These are phyloP conservation scores for Amazona guildingii DNA, from an alignment of 2,113 vertebrate species.

Conservation along the genomic window DNA sequence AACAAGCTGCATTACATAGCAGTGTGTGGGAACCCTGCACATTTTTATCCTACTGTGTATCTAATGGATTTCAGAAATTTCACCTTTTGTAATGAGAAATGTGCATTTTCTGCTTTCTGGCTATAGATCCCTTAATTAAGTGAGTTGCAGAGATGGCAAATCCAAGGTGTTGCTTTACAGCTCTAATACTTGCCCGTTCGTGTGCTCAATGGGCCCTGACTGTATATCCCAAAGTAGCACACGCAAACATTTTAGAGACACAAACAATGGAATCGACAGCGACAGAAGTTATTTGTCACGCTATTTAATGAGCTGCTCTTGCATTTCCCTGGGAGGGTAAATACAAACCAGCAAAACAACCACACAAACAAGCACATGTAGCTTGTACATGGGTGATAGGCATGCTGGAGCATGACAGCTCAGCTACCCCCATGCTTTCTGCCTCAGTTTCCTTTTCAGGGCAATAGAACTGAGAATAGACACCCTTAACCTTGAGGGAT, in stretches of 20 bases:
- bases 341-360: neutral
- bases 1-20: conserved; percentile 40
- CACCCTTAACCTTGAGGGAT: neutral
- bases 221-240: conserved; percentile 46
- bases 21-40: conserved; percentile 19
- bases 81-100: conserved; percentile 47
- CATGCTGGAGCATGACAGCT: neutral
- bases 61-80: conserved; percentile 61
- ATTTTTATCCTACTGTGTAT: conserved; percentile 60
- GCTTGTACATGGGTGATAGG: neutral
- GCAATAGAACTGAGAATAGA: neutral
- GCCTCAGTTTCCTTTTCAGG: conserved; percentile 13
- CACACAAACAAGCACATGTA: neutral
- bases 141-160: conserved; percentile 59
- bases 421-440: neutral
- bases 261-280: conserved; percentile 20
- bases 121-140: conserved; percentile 56
- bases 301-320: conserved; percentile 35
- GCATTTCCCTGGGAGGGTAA: conserved; percentile 34
- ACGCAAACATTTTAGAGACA: conserved; percentile 47
- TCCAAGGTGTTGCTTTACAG: conserved; percentile 51
- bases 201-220: conserved; percentile 42
- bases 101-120: conserved; percentile 45
- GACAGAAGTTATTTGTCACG: conserved; percentile 46
- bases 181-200: conserved; percentile 8